Evolutionary conservation across 2,797 vertebrate species (phyloP).

Genomic region (Moxostoma hubbsi): DNA sequence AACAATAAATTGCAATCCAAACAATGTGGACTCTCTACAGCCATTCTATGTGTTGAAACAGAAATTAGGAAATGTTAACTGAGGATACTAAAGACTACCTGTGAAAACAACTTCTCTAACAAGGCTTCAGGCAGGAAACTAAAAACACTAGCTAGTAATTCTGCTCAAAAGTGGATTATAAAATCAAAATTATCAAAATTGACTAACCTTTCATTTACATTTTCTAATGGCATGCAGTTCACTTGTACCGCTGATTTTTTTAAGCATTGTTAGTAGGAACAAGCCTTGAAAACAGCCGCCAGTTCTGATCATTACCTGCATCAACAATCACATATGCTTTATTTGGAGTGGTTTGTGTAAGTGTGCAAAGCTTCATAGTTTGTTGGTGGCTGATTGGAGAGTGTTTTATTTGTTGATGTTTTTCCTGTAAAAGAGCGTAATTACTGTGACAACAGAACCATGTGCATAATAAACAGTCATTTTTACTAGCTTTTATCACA

Average conservation of each 20-base stretch:
- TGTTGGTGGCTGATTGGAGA: slow-evolving; percentile 42
- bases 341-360: not conserved
- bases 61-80: not conserved
- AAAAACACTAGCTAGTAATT: not conserved
- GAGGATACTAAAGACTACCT: not conserved
- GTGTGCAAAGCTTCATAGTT: not conserved
- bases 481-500: slow-evolving; percentile 2
- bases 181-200: not conserved
- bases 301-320: slow-evolving; percentile 18
- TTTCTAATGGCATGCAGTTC: slow-evolving; percentile 30
- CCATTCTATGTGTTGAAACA: not conserved
- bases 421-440: slow-evolving; percentile 50
- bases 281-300: slow-evolving; percentile 17
- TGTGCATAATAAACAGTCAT: slow-evolving; percentile 26
- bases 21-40: not conserved
- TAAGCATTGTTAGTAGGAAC: slow-evolving; percentile 14
- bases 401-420: slow-evolving; percentile 36
- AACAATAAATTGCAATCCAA: not conserved
- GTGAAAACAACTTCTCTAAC: not conserved
- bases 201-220: slow-evolving; percentile 23
- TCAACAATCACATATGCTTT: not conserved
- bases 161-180: not conserved
- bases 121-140: not conserved
- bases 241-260: not conserved
- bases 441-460: slow-evolving; percentile 26